Evolutionary conservation across 2,113 vertebrate species (phyloP).

Genomic region (Menura novaehollandiae): DNA sequence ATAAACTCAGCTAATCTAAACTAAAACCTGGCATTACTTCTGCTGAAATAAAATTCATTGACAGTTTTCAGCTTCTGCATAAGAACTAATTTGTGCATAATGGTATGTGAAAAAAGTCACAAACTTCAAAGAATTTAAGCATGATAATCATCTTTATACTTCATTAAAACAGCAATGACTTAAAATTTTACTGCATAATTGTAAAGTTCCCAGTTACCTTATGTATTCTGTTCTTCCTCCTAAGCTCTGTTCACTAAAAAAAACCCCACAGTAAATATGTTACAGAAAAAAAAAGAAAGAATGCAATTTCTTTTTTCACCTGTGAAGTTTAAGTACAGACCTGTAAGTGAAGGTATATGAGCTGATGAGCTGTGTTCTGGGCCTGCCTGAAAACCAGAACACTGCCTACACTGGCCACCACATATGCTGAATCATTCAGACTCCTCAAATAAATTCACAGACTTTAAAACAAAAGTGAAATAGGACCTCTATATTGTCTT

Average conservation of each 20-base stretch:
- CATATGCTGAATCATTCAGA: background rate
- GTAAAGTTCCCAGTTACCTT: background rate
- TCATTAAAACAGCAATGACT: background rate
- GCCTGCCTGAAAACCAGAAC: background rate
- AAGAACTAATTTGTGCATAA: background rate
- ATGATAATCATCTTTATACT: background rate
- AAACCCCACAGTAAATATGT: background rate
- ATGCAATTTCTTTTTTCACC: background rate
- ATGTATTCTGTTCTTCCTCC: background rate
- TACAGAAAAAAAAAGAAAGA: background rate
- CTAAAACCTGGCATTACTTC: background rate
- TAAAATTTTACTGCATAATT: background rate
- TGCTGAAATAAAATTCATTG: background rate
- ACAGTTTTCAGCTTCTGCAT: background rate
- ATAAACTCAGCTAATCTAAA: background rate
- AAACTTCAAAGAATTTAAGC: background rate
- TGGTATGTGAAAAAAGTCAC: background rate
- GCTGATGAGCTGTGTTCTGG: background rate
- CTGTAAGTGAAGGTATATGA: background rate
- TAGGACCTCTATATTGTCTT: background rate
- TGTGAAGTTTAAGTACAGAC: background rate
- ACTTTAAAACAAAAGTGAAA: background rate
- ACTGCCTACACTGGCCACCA: background rate
- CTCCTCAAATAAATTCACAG: background rate
- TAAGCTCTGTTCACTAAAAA: background rate